These are phyloP conservation scores for Scylla paramamosain DNA, from an alignment of 1,140 invertebrate species.

Conservation along the genomic window DNA sequence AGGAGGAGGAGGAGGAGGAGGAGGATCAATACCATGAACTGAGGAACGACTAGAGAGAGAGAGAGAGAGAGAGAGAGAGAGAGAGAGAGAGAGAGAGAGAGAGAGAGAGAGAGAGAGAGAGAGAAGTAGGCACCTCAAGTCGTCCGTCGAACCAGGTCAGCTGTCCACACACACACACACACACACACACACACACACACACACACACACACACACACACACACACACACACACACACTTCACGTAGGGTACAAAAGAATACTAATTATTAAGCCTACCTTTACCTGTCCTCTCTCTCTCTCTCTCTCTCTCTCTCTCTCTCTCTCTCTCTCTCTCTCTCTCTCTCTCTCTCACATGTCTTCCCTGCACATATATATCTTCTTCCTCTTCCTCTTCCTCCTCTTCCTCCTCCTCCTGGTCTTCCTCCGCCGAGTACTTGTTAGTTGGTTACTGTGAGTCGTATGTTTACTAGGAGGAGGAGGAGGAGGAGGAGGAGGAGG, in stretches of 20 bases:
- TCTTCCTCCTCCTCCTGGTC: neutral
- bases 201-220: slow-evolving; percentile 28
- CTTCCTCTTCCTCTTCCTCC: neutral
- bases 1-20: neutral
- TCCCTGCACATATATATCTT: neutral
- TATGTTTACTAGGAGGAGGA: too few species aligned
- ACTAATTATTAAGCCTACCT: neutral
- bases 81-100: neutral
- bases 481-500: too few species aligned
- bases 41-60: neutral
- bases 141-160: neutral
- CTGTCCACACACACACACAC: neutral
- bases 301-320: neutral
- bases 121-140: neutral
- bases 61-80: neutral
- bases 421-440: neutral
- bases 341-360: neutral
- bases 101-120: neutral
- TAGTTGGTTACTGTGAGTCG: neutral
- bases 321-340: neutral
- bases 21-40: neutral
- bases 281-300: too few species aligned
- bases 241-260: neutral
- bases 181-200: slow-evolving; percentile 19
- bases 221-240: slow-evolving; percentile 4